Conservation (phyloP, 2,113 vertebrate species). For the Percopsis transmontana region DNA sequence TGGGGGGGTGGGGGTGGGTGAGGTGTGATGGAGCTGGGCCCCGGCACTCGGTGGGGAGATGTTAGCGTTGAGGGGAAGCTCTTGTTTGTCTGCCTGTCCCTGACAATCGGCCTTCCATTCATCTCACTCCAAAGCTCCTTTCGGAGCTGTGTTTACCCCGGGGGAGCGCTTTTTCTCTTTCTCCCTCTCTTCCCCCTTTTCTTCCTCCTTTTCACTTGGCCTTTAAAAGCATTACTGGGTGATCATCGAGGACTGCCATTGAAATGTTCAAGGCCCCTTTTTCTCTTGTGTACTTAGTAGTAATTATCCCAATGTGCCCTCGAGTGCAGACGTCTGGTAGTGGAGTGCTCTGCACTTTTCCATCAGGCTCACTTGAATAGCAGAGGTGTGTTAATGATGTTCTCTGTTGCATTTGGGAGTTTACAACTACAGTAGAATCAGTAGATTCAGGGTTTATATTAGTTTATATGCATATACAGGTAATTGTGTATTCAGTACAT, state of each 20-base stretch:
- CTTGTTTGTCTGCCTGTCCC: conserved; percentile 60
- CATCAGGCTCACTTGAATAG: conserved; percentile 18
- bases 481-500: no score
- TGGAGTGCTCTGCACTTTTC: conserved; percentile 15
- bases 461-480: no score
- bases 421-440: not conserved
- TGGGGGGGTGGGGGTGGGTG: conserved; percentile 34
- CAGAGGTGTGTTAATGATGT: conserved; percentile 19
- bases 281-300: conserved; percentile 63
- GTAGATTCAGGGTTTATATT: no score
- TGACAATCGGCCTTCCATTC: conserved; percentile 71
- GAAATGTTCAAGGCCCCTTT: conserved; percentile 56
- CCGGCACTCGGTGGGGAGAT: conserved; percentile 68
- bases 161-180: conserved; percentile 53
- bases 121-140: conserved; percentile 70
- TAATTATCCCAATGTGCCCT: conserved; percentile 52
- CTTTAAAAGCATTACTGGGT: conserved; percentile 75
- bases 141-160: conserved; percentile 53
- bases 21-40: conserved; percentile 65
- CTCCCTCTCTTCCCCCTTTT: conserved; percentile 33
- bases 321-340: conserved; percentile 41
- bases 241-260: conserved; percentile 70
- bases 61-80: conserved; percentile 68
- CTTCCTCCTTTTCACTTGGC: conserved; percentile 53
- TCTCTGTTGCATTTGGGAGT: conserved; percentile 2